These are phyloP conservation scores for Menidia menidia DNA, from an alignment of 2,797 vertebrate species.

Conservation along the genomic window DNA sequence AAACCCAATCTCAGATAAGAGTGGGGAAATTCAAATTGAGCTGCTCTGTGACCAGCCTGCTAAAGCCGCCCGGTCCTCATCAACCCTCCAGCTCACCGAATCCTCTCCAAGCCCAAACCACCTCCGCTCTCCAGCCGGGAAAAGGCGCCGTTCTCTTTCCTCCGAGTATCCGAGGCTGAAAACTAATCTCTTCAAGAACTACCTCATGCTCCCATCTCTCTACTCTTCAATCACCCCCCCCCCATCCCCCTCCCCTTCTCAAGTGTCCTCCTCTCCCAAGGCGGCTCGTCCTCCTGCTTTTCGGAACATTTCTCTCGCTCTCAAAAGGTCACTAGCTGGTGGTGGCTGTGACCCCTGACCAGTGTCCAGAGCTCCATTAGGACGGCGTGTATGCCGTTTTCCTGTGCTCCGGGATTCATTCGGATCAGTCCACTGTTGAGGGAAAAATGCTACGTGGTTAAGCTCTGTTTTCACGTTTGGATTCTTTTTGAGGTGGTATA, in stretches of 20 bases:
- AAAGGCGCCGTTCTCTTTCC: slow-evolving; percentile 30
- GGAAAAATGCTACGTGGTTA: not conserved
- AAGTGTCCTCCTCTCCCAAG: slow-evolving; percentile 6
- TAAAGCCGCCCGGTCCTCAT: slow-evolving; percentile 33
- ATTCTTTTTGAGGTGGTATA: too few species aligned
- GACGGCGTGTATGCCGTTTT: not conserved
- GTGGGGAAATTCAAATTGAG: not conserved
- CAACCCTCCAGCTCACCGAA: not conserved
- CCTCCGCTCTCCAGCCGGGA: slow-evolving; percentile 43
- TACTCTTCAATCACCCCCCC: slow-evolving; percentile 43
- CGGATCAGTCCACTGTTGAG: not conserved
- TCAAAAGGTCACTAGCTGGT: not conserved
- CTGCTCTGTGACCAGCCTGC: slow-evolving; percentile 7
- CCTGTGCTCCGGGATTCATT: not conserved
- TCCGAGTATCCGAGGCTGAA: slow-evolving; percentile 49
- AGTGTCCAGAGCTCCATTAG: not conserved
- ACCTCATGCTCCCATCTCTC: slow-evolving; percentile 27
- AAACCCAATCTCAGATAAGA: not conserved
- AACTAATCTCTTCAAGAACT: slow-evolving; percentile 52
- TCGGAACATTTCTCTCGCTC: not conserved
- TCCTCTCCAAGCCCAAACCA: slow-evolving; percentile 25
- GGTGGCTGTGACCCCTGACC: slow-evolving; percentile 22
- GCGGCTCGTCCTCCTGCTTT: not conserved
- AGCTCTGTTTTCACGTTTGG: too few species aligned
- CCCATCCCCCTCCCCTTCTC: slow-evolving; percentile 27